Percentiles rank a stretch among this genome's conserved stretches.
Conservation (phyloP, 92 coral and sea anemone species). For the Anthopleura xanthogrammica region DNA sequence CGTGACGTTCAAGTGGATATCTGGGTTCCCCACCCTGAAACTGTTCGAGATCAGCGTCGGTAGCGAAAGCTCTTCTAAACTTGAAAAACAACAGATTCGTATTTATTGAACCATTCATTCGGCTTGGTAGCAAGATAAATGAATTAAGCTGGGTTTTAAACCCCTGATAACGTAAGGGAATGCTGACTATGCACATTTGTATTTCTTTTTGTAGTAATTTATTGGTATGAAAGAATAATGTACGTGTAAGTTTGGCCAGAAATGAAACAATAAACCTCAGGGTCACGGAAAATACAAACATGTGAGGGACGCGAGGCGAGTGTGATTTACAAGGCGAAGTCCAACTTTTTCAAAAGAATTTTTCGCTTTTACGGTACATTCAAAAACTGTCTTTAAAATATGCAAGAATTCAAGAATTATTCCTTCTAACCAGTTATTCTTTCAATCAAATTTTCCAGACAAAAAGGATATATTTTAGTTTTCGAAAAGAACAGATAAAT, state of each 20-base stretch:
- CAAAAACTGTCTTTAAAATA: not conserved
- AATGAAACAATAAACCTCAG: not conserved
- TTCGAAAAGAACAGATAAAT: constrained; percentile 8
- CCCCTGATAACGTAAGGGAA: not conserved
- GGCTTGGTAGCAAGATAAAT: not conserved
- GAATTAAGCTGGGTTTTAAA: not conserved
- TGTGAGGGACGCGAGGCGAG: not conserved
- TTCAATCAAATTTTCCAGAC: not conserved
- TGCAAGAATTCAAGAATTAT: not conserved
- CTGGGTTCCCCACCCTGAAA: too few relatives aligned
- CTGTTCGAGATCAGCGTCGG: too few relatives aligned
- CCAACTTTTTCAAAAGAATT: not conserved
- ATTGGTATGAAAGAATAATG: not conserved
- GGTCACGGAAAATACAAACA: not conserved
- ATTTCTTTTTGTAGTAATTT: not conserved
- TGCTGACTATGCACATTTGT: constrained; percentile 5
- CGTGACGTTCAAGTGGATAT: too few relatives aligned
- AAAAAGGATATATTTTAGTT: not conserved
- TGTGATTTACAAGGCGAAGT: not conserved
- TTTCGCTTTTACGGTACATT: not conserved
- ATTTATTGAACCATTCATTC: not conserved
- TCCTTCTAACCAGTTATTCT: not conserved
- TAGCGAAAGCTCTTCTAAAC: too few relatives aligned
- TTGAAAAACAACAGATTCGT: too few relatives aligned
- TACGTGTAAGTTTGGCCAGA: not conserved